A percentile compares a stretch with the other conserved stretches of the same genome.
phyloP scores from a whole-genome alignment of 2,797 vertebrate genomes.

The Pachyuromys duprasi region DNA sequence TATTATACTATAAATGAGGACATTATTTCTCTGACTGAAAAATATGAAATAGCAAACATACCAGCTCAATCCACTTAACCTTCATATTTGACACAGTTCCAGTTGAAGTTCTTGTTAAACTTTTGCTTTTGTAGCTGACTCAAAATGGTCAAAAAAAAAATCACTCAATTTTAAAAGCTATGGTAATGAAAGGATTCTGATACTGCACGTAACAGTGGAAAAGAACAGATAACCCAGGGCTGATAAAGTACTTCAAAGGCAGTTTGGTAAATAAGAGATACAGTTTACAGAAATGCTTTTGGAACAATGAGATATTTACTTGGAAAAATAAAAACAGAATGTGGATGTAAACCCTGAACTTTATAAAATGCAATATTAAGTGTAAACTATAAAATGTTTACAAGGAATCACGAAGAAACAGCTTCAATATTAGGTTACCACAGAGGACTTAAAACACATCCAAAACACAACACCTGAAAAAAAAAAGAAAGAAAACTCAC shows the following conservation, averaged over 20 bases:
- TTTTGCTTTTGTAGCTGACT: background rate
- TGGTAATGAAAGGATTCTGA: no score
- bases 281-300: background rate
- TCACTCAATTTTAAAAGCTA: background rate
- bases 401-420: background rate
- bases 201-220: background rate
- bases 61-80: background rate
- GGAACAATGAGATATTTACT: background rate
- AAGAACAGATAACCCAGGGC: rapidly evolving
- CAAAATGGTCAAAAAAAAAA: background rate
- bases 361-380: background rate
- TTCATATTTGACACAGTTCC: background rate
- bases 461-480: background rate
- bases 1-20: background rate
- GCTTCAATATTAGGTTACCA: background rate
- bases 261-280: background rate
- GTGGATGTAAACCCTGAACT: background rate
- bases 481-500: background rate
- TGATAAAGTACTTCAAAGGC: background rate
- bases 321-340: background rate
- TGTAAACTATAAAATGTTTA: background rate
- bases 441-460: background rate
- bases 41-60: background rate
- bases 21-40: rapidly evolving
- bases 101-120: background rate